Evolutionary conservation across 2,888 invertebrate species (phyloP).

Genomic region (Sarcophaga rosellei): DNA sequence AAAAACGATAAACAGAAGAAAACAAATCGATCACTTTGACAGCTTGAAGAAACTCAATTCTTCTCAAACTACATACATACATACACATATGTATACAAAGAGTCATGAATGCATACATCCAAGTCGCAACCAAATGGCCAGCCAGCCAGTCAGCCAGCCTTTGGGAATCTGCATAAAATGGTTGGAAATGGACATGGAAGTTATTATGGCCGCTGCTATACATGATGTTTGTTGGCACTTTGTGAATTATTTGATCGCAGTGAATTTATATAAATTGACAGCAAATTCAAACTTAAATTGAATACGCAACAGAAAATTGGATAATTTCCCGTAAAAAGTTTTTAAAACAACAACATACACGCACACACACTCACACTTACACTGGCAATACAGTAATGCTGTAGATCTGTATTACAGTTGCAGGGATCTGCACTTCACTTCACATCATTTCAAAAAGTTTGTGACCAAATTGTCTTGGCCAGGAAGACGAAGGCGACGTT

Average conservation of each 20-base stretch:
- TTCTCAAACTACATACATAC: constrained; percentile 43
- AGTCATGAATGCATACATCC: neutral
- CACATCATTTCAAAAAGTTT: constrained; percentile 61
- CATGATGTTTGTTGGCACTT: constrained; percentile 57
- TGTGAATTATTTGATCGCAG: constrained; percentile 67
- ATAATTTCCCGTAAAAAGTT: constrained; percentile 80
- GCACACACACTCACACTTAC: neutral
- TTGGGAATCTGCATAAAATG: constrained; percentile 11
- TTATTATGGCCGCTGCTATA: constrained; percentile 2
- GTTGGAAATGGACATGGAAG: neutral
- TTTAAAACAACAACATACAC: constrained; percentile 70
- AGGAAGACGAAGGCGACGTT: constrained; percentile 54
- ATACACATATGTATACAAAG: too few species aligned
- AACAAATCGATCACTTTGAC: constrained; percentile 71
- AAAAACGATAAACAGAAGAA: neutral
- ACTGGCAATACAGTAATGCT: constrained; percentile 55
- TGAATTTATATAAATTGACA: constrained; percentile 78
- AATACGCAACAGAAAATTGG: constrained; percentile 80
- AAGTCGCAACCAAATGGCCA: neutral
- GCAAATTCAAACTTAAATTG: constrained; percentile 75
- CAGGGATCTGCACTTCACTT: constrained; percentile 55
- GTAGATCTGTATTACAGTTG: constrained; percentile 61
- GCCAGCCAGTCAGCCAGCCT: neutral
- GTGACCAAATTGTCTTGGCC: constrained; percentile 73
- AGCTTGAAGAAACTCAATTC: constrained; percentile 65